Evolutionary conservation across 2,888 invertebrate genomes (phyloP).

Genomic region (Caenorhabditis doughertyi): DNA sequence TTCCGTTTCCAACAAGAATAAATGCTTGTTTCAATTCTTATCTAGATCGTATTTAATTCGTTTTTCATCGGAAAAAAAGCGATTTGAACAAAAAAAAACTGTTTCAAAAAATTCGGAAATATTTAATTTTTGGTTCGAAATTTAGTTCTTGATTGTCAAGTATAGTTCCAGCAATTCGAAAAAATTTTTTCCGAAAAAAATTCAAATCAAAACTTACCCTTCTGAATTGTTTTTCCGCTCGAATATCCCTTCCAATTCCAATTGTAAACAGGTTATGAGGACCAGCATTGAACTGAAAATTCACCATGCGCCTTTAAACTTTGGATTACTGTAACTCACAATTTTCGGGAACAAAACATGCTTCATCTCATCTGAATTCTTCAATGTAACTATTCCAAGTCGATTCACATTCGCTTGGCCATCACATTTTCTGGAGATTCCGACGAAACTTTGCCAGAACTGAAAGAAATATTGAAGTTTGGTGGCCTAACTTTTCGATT

Average conservation of each 20-base stretch:
- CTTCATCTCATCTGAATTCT: conserved; percentile 46
- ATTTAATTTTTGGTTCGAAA: too few relatives aligned
- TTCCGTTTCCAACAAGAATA: neutral
- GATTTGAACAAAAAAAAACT: neutral
- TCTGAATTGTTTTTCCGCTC: conserved; percentile 39
- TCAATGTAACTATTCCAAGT: conserved; percentile 37
- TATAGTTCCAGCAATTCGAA: too few relatives aligned
- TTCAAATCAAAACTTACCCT: conserved; percentile 8
- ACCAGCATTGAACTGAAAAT: conserved; percentile 30
- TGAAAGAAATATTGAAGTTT: conserved; percentile 9
- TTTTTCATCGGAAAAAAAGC: neutral
- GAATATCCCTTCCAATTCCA: conserved; percentile 43
- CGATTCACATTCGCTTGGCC: conserved; percentile 3
- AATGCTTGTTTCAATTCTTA: neutral
- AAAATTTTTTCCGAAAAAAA: too few relatives aligned
- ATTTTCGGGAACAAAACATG: conserved; percentile 34
- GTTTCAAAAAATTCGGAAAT: neutral
- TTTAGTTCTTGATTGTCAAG: too few relatives aligned
- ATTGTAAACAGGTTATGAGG: conserved; percentile 39
- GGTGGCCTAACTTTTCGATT: too few relatives aligned
- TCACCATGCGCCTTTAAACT: too few relatives aligned
- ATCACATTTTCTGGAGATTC: conserved; percentile 28
- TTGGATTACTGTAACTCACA: conserved; percentile 28
- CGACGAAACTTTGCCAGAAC: conserved; percentile 32
- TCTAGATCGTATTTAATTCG: neutral